These are phyloP conservation scores for Nematolebias whitei DNA, from an alignment of 2,113 vertebrate species.

Conservation along the genomic window DNA sequence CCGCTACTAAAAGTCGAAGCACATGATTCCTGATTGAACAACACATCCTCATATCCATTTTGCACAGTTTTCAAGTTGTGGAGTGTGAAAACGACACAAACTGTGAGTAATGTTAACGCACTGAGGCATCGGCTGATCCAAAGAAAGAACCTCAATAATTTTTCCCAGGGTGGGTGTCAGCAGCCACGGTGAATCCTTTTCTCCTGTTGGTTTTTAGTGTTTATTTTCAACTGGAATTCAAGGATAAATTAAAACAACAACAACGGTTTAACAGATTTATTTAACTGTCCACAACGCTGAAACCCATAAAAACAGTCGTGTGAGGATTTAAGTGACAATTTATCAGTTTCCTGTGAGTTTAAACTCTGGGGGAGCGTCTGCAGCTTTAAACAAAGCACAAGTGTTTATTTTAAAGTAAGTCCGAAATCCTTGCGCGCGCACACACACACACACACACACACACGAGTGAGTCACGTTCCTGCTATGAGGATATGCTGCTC, in stretches of 20 bases:
- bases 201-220: background rate
- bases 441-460: slow-evolving; percentile 42
- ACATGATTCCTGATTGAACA: too few species aligned
- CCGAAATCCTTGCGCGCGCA: slow-evolving; percentile 11
- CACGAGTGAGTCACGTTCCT: slow-evolving; percentile 63
- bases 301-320: background rate
- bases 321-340: background rate
- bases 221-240: background rate
- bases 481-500: slow-evolving; percentile 66
- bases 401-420: slow-evolving; percentile 56
- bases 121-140: too few species aligned
- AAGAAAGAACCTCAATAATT: background rate
- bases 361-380: background rate
- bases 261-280: background rate
- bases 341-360: background rate
- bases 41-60: too few species aligned
- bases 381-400: slow-evolving; percentile 4
- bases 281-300: background rate
- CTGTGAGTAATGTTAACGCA: too few species aligned
- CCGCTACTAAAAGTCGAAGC: too few species aligned
- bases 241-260: background rate
- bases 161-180: too few species aligned
- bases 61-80: too few species aligned
- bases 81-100: too few species aligned
- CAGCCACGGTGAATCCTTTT: too few species aligned